Base-by-base conservation (phyloP, 2,797 vertebrate species). In the Phylloscopus collybita region DNA sequence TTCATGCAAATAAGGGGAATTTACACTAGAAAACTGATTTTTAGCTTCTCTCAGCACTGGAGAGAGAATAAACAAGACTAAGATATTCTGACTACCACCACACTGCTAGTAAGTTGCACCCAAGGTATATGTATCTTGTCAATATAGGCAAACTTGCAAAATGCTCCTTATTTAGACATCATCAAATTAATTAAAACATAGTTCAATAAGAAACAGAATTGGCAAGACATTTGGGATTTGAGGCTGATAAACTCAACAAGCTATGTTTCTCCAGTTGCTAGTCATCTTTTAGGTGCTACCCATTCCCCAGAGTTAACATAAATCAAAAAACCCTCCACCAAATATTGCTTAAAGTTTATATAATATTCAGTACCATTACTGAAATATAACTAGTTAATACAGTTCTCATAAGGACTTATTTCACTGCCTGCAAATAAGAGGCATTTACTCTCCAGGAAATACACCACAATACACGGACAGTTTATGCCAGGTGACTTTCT, bases 241-340 rank as follows among this genome's bases (percentile, higher is more conserved):
- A 78, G 12, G 45, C 4, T 75, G 40, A 62, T 64, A 73, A 91
- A 72, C 18, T 59, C 22, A 56, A 38, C 5, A 4, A 78, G 13
- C 15, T 80, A 25, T 27, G 25, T 71, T 66, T 86, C 73, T 78
- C 44, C 67, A 67, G 19, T 8, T 59, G 44, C 13, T 44, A 10
- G 23, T 79, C 62, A 56, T 51, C 19, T 80, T 51, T 62, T 26
- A 49, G 30, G 19, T 27, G 9, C 26, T 81, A 69, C 16, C 49
- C 27, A 75, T 44, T 75, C 57, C 26, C 27, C 62, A 61, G 27
- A 90, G 61, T 38, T 83, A 83, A 86, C 16, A 34, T 2, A 3
- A 19, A 80, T 47, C 3, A 30, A 18, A 8, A 66, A 57, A 51
- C 19, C 0, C 0, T 0, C 1, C 13, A 75, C 30, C 16, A 81